Conservation (phyloP, 2,797 vertebrate species). For the Neomorphus geoffroyi region DNA sequence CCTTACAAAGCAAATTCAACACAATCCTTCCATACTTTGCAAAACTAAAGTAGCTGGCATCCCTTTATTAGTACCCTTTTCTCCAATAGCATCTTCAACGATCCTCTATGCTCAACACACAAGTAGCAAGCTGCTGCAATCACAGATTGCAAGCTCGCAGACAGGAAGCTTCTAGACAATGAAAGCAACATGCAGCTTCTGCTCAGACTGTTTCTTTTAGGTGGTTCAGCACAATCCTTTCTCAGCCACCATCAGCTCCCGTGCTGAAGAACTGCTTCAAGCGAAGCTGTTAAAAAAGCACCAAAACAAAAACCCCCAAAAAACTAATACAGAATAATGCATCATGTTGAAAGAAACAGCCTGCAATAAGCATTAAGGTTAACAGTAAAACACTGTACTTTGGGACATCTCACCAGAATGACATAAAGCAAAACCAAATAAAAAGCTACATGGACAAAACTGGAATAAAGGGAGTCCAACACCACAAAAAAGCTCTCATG, state of each 20-base stretch:
- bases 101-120: not conserved
- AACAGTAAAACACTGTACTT: not conserved
- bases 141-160: not conserved
- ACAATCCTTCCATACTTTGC: not conserved
- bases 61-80: not conserved
- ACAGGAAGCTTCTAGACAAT: not conserved
- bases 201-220: not conserved
- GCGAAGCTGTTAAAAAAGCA: not conserved
- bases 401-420: not conserved
- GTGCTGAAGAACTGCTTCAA: not conserved
- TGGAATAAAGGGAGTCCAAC: not conserved
- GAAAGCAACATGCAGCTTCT: not conserved
- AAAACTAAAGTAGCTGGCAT: not conserved
- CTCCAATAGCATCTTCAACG: not conserved
- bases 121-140: not conserved
- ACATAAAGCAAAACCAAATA: not conserved
- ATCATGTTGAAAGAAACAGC: not conserved
- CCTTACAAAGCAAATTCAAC: not conserved
- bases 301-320: not conserved
- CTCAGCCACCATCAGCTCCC: not conserved
- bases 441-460: not conserved
- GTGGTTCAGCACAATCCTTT: not conserved
- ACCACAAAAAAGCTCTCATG: not conserved
- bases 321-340: not conserved
- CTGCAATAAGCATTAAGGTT: not conserved